These are phyloP conservation scores for Albula glossodonta DNA, from an alignment of 2,113 vertebrate species.

Conservation along the genomic window DNA sequence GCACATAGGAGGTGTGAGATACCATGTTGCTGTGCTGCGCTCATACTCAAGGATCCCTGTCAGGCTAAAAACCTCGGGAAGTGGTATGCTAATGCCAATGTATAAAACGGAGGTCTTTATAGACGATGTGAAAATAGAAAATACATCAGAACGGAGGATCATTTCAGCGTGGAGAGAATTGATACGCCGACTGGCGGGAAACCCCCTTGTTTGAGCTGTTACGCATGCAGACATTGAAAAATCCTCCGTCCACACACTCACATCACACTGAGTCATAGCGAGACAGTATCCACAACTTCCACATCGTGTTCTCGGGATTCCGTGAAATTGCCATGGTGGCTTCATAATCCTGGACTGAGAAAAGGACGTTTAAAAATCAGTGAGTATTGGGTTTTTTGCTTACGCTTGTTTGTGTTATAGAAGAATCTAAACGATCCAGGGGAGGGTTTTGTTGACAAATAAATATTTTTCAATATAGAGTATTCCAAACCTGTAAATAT, in stretches of 20 bases:
- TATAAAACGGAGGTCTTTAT: neutral
- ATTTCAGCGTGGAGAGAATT: conserved; percentile 27
- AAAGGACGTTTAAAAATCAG: conserved; percentile 44
- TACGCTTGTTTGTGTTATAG: neutral
- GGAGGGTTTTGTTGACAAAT: neutral
- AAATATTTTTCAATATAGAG: neutral
- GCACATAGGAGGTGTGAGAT: conserved; percentile 29
- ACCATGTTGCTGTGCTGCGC: conserved; percentile 68
- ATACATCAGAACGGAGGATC: conserved; percentile 1
- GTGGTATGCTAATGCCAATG: neutral
- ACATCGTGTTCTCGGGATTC: conserved; percentile 16
- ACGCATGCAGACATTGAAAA: conserved; percentile 26
- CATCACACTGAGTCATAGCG: conserved; percentile 24
- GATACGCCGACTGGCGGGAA: conserved; percentile 37
- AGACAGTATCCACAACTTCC: conserved; percentile 38
- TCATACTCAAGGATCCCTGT: conserved; percentile 44
- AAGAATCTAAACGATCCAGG: neutral
- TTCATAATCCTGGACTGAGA: conserved; percentile 30
- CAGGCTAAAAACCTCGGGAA: conserved; percentile 18
- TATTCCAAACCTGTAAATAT: neutral
- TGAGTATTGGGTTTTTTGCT: conserved; percentile 22
- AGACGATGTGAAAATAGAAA: conserved; percentile 21
- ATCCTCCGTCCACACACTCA: conserved; percentile 10
- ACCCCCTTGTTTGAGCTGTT: conserved; percentile 30
- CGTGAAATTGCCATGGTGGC: conserved; percentile 33